These are phyloP conservation scores for Mamestra configurata DNA, from an alignment of 1,140 invertebrate species.

Conservation along the genomic window DNA sequence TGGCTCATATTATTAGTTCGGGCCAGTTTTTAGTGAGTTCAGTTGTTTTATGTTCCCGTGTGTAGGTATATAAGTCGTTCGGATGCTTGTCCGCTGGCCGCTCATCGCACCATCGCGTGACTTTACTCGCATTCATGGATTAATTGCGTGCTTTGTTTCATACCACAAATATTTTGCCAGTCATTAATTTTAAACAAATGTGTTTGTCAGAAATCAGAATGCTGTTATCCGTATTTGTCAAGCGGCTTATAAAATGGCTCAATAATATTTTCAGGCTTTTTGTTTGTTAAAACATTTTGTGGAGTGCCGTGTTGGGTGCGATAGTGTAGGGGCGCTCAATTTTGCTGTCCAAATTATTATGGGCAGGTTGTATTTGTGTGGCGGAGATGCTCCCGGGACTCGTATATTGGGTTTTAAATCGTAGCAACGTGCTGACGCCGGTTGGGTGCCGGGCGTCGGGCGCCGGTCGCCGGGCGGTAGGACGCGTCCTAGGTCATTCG, in stretches of 20 bases:
- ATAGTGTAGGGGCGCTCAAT: background rate
- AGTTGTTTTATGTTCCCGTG: conserved; percentile 14
- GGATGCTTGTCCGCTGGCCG: conserved; percentile 15
- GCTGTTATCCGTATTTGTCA: conserved; percentile 30
- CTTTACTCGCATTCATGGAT: conserved; percentile 27
- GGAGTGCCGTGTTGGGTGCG: conserved; percentile 10
- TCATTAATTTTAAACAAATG: conserved; percentile 41
- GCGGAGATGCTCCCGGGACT: conserved; percentile 28
- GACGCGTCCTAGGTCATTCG: conserved; percentile 43
- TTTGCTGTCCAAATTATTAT: conserved; percentile 23
- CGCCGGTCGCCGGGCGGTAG: background rate
- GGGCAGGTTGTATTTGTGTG: conserved; percentile 13
- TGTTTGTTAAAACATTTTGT: conserved; percentile 3
- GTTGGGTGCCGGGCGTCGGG: background rate
- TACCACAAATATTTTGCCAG: conserved; percentile 36
- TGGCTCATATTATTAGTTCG: background rate
- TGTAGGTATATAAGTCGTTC: conserved; percentile 17
- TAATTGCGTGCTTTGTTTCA: conserved; percentile 41
- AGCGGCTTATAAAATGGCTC: conserved; percentile 10
- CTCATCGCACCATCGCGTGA: conserved; percentile 33
- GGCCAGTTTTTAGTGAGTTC: background rate
- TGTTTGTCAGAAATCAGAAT: conserved; percentile 22
- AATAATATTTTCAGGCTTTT: conserved; percentile 10
- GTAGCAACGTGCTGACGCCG: conserved; percentile 34
- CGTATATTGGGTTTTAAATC: conserved; percentile 45